Percentiles rank a stretch among this genome's conserved stretches.
Evolutionary conservation across 2,797 vertebrate species (phyloP).

Genomic region (Allobates femoralis): DNA sequence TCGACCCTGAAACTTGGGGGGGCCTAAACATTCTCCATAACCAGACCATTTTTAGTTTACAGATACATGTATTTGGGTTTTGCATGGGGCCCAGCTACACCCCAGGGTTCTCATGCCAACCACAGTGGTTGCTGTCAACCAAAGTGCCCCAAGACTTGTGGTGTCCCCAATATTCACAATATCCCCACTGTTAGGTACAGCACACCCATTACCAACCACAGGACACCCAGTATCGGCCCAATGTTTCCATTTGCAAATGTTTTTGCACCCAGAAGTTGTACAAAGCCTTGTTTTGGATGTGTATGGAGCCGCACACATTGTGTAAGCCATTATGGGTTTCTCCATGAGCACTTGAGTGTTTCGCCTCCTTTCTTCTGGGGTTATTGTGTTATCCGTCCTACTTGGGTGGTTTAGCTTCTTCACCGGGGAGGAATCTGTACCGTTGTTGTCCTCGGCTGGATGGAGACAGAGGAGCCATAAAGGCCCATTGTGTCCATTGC

Average conservation of each 20-base stretch:
- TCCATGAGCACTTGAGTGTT: neutral
- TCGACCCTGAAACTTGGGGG: too few relatives aligned
- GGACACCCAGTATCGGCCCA: too few relatives aligned
- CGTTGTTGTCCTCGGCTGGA: neutral
- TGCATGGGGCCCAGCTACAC: too few relatives aligned
- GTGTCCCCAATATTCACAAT: neutral
- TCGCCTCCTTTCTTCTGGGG: neutral
- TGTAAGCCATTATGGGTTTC: neutral
- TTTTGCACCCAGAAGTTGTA: neutral
- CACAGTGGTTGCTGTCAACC: neutral
- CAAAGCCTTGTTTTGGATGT: neutral
- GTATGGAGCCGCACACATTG: neutral
- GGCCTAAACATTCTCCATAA: too few relatives aligned
- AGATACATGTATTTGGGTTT: too few relatives aligned
- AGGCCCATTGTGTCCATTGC: neutral
- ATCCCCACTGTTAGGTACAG: neutral
- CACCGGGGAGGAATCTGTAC: neutral
- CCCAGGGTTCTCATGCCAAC: neutral
- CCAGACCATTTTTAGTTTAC: too few relatives aligned
- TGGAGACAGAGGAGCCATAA: neutral
- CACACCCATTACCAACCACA: neutral
- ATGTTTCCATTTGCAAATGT: neutral
- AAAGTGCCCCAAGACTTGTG: neutral
- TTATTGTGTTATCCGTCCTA: neutral
- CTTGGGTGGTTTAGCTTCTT: neutral